Percentiles rank a stretch among this genome's conserved stretches.
Conservation (phyloP, 2,888 invertebrate genomes). For the Cephus pulcher region DNA sequence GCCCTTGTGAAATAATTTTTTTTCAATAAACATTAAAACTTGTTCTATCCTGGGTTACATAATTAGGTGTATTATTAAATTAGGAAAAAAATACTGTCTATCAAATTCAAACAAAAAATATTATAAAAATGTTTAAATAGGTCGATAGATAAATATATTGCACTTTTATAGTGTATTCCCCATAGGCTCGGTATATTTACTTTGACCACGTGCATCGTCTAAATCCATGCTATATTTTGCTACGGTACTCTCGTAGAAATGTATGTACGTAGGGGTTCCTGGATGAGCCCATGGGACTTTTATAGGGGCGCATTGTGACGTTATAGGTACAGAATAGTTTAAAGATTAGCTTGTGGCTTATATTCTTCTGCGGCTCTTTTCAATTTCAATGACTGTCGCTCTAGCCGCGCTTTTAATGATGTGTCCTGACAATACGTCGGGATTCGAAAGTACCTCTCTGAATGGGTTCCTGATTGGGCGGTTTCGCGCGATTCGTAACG, state of each 20-base stretch:
- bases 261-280: background rate
- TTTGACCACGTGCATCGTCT: background rate
- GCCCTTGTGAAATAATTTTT: background rate
- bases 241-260: background rate
- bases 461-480: slow-evolving; percentile 42
- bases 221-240: background rate
- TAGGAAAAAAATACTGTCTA: background rate
- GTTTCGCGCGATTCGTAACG: slow-evolving; percentile 40
- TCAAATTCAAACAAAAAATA: background rate
- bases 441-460: slow-evolving; percentile 23
- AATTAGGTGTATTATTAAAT: background rate
- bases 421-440: slow-evolving; percentile 22
- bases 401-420: slow-evolving; percentile 49
- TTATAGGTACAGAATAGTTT: slow-evolving; percentile 29
- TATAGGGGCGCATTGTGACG: slow-evolving; percentile 40
- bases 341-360: slow-evolving; percentile 39
- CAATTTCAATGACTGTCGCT: slow-evolving; percentile 40
- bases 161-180: background rate
- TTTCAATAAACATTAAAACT: background rate
- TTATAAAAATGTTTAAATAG: background rate
- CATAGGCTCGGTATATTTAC: background rate
- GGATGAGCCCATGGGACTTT: slow-evolving; percentile 35
- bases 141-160: background rate
- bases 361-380: slow-evolving; percentile 35
- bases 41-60: background rate